phyloP scores from a whole-genome alignment of 2,797 vertebrate species.

The Micrastur ruficollis region DNA sequence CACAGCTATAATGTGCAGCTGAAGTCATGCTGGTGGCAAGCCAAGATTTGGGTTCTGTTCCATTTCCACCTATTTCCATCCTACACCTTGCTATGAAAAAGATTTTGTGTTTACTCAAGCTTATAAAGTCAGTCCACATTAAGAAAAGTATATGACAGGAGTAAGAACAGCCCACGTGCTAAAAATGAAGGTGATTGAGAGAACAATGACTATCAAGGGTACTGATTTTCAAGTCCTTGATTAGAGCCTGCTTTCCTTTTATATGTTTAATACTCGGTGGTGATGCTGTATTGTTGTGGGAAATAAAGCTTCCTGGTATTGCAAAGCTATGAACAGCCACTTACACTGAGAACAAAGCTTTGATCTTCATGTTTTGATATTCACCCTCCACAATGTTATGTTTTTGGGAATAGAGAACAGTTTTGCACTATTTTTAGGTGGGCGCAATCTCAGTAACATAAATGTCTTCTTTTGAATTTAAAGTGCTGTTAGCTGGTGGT shows the following conservation, averaged over 20 bases:
- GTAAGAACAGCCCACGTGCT: neutral
- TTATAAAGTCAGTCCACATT: neutral
- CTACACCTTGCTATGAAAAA: neutral
- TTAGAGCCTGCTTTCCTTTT: neutral
- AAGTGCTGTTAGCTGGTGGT: neutral
- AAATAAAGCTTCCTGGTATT: neutral
- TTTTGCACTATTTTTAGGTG: neutral
- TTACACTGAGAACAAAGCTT: neutral
- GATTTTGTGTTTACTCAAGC: neutral
- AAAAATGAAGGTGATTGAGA: neutral
- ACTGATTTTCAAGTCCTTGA: neutral
- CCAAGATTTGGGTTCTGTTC: neutral
- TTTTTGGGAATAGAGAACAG: neutral
- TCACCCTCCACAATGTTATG: neutral
- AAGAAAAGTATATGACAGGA: neutral
- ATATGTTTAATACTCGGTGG: neutral
- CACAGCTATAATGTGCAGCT: neutral
- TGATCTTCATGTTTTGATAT: neutral
- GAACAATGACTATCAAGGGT: neutral
- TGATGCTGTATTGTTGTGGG: neutral
- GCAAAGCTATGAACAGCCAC: neutral
- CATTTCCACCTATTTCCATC: neutral
- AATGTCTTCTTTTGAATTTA: neutral
- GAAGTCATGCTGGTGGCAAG: neutral
- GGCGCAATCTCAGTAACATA: neutral